These are phyloP conservation scores for Bergia sp. DNA, from an alignment of 92 coral and sea anemone species.

Conservation along the genomic window DNA sequence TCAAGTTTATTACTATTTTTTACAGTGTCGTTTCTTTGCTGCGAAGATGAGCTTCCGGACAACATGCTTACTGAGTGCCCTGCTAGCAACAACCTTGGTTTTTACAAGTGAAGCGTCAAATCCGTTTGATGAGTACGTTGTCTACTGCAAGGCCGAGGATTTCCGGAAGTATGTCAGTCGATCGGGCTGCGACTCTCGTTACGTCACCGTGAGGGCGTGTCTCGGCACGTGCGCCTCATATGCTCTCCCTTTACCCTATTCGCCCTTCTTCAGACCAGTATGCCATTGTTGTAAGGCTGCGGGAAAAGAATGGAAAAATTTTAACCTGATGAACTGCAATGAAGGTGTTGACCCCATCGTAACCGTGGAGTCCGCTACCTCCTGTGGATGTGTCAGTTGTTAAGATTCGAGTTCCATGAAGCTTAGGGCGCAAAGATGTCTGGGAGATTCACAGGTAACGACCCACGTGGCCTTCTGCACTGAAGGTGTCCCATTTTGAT, in stretches of 20 bases:
- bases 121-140: constrained; percentile 65
- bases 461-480: background rate
- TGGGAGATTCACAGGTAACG: too few species aligned
- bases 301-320: constrained; percentile 51
- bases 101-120: constrained; percentile 34
- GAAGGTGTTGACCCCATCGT: constrained; percentile 60
- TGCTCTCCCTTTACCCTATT: constrained; percentile 55
- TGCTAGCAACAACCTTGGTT: constrained; percentile 9
- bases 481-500: background rate
- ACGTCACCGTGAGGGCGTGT: constrained; percentile 69
- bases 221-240: constrained; percentile 84
- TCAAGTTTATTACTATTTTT: background rate
- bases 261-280: constrained; percentile 66
- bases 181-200: constrained; percentile 66
- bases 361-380: constrained; percentile 62
- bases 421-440: background rate
- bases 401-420: background rate
- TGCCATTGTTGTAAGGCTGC: constrained; percentile 75
- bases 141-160: constrained; percentile 76
- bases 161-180: constrained; percentile 42
- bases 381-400: constrained; percentile 60
- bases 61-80: background rate
- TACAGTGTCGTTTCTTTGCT: background rate
- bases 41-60: background rate
- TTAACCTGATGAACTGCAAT: constrained; percentile 58